These are phyloP conservation scores for Drosophila yooni DNA, from an alignment of 2,888 invertebrate species.

Conservation along the genomic window DNA sequence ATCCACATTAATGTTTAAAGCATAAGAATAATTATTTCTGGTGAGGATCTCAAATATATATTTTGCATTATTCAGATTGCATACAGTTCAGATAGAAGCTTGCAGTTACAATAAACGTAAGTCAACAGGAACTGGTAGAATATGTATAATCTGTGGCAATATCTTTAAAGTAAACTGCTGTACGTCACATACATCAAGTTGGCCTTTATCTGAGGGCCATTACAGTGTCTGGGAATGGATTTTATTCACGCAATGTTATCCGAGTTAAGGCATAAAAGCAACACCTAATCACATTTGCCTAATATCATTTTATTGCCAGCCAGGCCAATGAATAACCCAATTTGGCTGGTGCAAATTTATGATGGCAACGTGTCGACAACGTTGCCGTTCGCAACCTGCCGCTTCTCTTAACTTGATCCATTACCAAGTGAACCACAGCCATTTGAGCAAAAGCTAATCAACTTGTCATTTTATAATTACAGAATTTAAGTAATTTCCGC, in stretches of 20 bases:
- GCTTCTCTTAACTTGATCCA: background rate
- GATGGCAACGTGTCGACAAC: slow-evolving; percentile 69
- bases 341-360: slow-evolving; percentile 67
- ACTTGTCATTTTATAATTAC: slow-evolving; percentile 68
- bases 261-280: slow-evolving; percentile 44
- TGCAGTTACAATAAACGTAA: background rate
- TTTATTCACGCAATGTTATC: slow-evolving; percentile 54
- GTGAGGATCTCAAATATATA: background rate
- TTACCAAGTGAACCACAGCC: slow-evolving; percentile 15
- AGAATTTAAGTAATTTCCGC: slow-evolving; percentile 68
- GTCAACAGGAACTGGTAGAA: background rate
- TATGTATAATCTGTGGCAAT: background rate
- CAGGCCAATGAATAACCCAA: slow-evolving; percentile 54
- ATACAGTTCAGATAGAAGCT: background rate
- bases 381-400: slow-evolving; percentile 18
- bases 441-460: slow-evolving; percentile 61
- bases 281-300: slow-evolving; percentile 48
- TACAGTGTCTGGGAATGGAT: slow-evolving; percentile 52
- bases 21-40: background rate
- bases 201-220: slow-evolving; percentile 54
- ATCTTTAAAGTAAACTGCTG: slow-evolving; percentile 12
- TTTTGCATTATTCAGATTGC: background rate
- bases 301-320: slow-evolving; percentile 67
- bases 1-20: too few relatives aligned
- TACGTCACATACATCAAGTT: slow-evolving; percentile 33